These are phyloP conservation scores for Propithecus coquereli DNA, from an alignment of 2,113 vertebrate genomes.

Conservation along the genomic window DNA sequence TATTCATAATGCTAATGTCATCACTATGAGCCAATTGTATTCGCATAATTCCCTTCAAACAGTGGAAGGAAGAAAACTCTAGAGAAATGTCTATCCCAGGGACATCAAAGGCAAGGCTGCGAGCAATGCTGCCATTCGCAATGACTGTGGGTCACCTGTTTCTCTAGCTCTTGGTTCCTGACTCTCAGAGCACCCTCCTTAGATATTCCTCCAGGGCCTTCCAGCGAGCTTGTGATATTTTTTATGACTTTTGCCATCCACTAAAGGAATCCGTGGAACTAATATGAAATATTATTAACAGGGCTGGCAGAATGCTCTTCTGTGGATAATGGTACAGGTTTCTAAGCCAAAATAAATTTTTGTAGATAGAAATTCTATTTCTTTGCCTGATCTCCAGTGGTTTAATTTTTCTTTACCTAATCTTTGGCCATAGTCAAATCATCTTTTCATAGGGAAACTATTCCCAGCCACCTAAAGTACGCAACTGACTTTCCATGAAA, in stretches of 20 bases:
- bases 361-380: background rate
- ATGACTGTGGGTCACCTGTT: background rate
- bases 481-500: constrained; percentile 30
- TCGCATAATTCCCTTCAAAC: constrained; percentile 34
- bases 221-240: background rate
- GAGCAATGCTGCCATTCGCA: background rate
- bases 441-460: constrained; percentile 38
- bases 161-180: background rate
- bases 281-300: background rate
- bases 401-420: background rate
- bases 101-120: background rate
- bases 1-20: constrained; percentile 51
- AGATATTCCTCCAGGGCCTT: background rate
- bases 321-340: background rate
- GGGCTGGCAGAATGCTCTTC: background rate
- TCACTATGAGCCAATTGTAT: background rate
- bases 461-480: background rate
- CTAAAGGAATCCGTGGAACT: background rate
- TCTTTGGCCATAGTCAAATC: background rate
- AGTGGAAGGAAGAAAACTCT: background rate
- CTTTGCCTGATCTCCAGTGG: background rate
- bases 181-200: background rate
- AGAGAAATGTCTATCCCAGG: background rate
- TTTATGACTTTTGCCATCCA: background rate
- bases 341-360: constrained; percentile 29